Conservation (phyloP, 2,888 invertebrate genomes). For the Scaptomyza caliginosa region DNA sequence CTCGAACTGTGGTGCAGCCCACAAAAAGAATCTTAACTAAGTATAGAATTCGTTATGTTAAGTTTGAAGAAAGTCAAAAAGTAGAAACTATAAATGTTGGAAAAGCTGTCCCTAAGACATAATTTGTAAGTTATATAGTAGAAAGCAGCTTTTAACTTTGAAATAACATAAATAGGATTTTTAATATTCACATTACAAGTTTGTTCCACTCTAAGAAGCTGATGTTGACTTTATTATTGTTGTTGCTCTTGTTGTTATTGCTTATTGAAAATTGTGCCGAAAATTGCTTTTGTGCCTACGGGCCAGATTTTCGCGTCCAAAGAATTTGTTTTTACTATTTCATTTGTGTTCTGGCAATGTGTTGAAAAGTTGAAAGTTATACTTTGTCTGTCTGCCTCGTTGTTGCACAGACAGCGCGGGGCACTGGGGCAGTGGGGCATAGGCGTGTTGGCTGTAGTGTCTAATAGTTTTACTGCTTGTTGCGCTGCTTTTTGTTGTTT, state of each 20-base stretch:
- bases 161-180: background rate
- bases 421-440: background rate
- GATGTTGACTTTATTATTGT: background rate
- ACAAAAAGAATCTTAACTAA: background rate
- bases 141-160: background rate
- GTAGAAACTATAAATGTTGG: too few relatives aligned
- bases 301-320: slow-evolving; percentile 39
- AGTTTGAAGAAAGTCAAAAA: too few relatives aligned
- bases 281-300: slow-evolving; percentile 53
- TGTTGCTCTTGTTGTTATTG: slow-evolving; percentile 29
- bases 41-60: too few relatives aligned
- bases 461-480: slow-evolving; percentile 48
- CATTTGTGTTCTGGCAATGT: slow-evolving; percentile 36
- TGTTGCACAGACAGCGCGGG: slow-evolving; percentile 8
- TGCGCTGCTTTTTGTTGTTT: slow-evolving; percentile 34
- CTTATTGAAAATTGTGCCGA: slow-evolving; percentile 73
- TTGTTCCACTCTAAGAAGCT: slow-evolving; percentile 1
- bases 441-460: slow-evolving; percentile 5
- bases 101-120: too few relatives aligned
- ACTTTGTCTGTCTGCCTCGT: slow-evolving; percentile 22
- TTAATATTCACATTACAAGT: background rate
- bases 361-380: slow-evolving; percentile 60
- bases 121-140: too few relatives aligned
- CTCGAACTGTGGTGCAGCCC: slow-evolving; percentile 4
- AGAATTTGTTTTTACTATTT: slow-evolving; percentile 33